A percentile compares a stretch with the other conserved stretches of the same genome.
phyloP scores from a whole-genome alignment of 2,113 vertebrate genomes.

The Nesospiza acunhae region DNA sequence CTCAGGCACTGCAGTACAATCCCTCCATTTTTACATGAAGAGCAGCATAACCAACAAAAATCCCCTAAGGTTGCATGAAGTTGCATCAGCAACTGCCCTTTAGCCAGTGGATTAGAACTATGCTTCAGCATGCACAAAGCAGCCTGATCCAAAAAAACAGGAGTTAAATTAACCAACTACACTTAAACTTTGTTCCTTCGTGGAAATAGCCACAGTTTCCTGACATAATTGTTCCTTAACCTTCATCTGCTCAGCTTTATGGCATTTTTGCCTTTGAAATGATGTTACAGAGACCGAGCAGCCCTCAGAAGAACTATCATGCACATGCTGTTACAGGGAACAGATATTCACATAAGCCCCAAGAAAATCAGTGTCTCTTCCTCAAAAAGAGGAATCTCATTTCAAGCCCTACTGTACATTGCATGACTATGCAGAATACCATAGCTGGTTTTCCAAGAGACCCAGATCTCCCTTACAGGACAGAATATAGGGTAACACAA shows the following conservation, averaged over 20 bases:
- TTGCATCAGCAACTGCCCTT: slow-evolving; percentile 38
- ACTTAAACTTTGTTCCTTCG: slow-evolving; percentile 8
- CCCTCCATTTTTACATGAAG: accelerated
- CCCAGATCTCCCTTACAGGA: neutral
- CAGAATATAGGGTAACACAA: neutral
- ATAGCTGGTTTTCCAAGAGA: neutral
- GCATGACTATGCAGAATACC: slow-evolving; percentile 14
- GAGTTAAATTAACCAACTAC: neutral
- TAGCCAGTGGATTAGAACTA: neutral
- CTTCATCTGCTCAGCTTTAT: neutral
- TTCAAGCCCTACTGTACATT: neutral
- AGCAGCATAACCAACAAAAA: neutral
- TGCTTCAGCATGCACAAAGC: neutral
- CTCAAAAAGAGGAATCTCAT: neutral
- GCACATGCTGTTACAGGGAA: accelerated
- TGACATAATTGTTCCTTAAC: neutral
- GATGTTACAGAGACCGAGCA: neutral
- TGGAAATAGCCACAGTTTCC: neutral
- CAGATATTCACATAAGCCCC: neutral
- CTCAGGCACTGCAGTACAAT: neutral
- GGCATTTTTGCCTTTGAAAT: neutral
- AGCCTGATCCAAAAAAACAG: neutral
- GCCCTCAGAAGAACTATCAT: neutral
- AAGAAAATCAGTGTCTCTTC: neutral
- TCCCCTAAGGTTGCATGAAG: neutral